Percentiles rank a stretch among this genome's conserved stretches.
Evolutionary conservation across 2,113 vertebrate genomes (phyloP).

Genomic region (Xyrauchen texanus): DNA sequence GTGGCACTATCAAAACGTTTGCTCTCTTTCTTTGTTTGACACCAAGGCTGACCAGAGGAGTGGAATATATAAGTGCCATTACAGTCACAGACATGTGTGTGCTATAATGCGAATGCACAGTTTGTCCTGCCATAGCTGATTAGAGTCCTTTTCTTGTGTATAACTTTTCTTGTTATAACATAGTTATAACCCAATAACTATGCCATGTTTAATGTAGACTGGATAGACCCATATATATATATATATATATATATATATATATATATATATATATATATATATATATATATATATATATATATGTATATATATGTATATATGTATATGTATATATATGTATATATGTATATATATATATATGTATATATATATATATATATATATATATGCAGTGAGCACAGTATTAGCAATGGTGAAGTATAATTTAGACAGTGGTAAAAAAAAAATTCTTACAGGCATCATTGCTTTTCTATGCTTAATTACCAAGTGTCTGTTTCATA

Average conservation of each 20-base stretch:
- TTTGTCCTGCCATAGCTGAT: neutral
- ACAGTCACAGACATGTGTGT: neutral
- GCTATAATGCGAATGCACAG: neutral
- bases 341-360: no score
- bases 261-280: no score
- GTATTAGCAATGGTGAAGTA: neutral
- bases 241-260: no score
- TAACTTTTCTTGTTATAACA: no score
- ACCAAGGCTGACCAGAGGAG: neutral
- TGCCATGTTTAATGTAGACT: neutral
- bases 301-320: no score
- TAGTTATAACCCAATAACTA: constrained; percentile 4
- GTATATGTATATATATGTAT: no score
- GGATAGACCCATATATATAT: neutral
- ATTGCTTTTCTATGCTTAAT: constrained; percentile 13
- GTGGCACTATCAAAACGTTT: no score
- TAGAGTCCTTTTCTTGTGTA: neutral
- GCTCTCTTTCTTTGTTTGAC: no score
- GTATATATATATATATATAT: no score
- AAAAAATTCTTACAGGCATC: no score
- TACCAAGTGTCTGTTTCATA: constrained; percentile 9
- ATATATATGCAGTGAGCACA: neutral
- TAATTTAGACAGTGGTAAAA: no score
- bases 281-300: no score
- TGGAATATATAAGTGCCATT: neutral